Evolutionary conservation across 2,797 vertebrate species (phyloP), one percentile per base, ranked within the genome.

Genomic region (Paguma larvata): DNA sequence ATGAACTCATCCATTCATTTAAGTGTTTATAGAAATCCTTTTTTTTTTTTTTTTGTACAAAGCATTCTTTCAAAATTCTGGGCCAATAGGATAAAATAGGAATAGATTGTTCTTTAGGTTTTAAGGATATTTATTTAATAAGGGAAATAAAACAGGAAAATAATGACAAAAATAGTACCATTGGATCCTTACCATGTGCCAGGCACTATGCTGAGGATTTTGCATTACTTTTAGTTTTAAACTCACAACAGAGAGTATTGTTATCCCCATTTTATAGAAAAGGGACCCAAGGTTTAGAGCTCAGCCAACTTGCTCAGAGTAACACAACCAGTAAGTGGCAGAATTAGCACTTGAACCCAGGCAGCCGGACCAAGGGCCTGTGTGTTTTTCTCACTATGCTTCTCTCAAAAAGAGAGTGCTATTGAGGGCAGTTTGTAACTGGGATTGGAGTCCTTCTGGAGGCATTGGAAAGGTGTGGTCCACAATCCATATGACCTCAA

Each of bases 31-130:
- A 14, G 11, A 85, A 67, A 12, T 62, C 53, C 32, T 53, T 2
- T 63, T 86, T 62, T 59, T 53, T 46, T 72, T 53, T 2, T 63
- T 86, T 62, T 59, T 53, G 53, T 72, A 13, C 13, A 78, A 85
- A 73, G 19, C 11, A 38, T 10, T 30, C 16, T 80, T 79, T 19
- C 73, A 91, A 91, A 67, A 79, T 96, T 86, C 48, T 80, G 27
- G 30, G 18, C 32, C 53, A 67, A 38, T 51, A 30, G 2, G 5
- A 27, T 73, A 78, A 78, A 48, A 62, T 13, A 63, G 13, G 15
- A 41, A n/a, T 1, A 12, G 15, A 44, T 59, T 0, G 2, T 59
- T 62, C 46, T 62, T 65, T 73, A 62, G 3, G 14, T 44, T 63
- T 65, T 77, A 65, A 34, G 7, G 41, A 63, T 83, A 86, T 3